Evolutionary conservation across 2,888 invertebrate species (phyloP).

Genomic region (Drosophila fulvimacula): DNA sequence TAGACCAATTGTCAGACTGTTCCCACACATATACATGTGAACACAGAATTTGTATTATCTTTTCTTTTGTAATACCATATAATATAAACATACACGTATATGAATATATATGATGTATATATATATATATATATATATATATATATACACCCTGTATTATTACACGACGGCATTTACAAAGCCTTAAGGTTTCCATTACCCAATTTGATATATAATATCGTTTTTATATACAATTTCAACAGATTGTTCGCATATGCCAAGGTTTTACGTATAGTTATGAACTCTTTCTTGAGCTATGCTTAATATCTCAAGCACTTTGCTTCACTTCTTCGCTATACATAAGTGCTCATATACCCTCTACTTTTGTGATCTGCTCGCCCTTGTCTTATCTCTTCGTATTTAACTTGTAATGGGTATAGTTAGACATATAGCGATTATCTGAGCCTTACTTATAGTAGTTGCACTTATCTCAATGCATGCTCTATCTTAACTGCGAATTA

Average conservation of each 20-base stretch:
- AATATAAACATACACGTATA: neutral
- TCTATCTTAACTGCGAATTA: neutral
- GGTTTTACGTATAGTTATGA: neutral
- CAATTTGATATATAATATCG: conserved; percentile 3
- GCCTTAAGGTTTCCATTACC: conserved; percentile 1
- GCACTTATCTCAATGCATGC: neutral
- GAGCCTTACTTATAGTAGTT: neutral
- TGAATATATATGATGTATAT: neutral
- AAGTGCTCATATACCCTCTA: neutral
- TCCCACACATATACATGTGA: conserved; percentile 2
- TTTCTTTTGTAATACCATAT: neutral
- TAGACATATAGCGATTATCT: neutral
- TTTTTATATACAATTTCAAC: neutral
- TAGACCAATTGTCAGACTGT: conserved; percentile 42
- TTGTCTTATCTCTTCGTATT: neutral
- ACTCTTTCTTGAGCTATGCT: neutral
- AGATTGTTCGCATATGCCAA: neutral
- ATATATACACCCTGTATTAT: neutral
- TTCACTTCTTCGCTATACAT: no score
- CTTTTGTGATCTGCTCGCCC: neutral
- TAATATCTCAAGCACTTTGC: neutral
- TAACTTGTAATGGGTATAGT: neutral
- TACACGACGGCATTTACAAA: conserved; percentile 9
- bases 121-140: neutral
- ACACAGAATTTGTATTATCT: neutral